Evolutionary conservation across 2,888 invertebrate genomes (phyloP).

Genomic region (Mechanitis mazaeus): DNA sequence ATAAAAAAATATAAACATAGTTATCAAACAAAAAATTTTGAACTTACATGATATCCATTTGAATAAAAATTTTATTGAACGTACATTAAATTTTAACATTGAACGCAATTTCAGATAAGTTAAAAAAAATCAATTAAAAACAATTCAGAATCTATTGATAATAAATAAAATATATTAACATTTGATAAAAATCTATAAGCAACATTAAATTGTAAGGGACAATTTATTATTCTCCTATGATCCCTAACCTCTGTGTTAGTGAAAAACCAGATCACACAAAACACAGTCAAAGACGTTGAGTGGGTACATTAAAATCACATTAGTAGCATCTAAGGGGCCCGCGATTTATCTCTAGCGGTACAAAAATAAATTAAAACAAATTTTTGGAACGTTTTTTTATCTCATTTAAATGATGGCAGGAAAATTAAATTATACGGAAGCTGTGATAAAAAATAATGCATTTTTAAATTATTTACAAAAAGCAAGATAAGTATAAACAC

Average conservation of each 20-base stretch:
- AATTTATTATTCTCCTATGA: not conserved
- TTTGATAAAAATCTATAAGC: not conserved
- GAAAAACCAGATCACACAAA: conserved; percentile 55
- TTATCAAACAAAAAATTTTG: no score
- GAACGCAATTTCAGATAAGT: no score
- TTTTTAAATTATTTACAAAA: conserved; percentile 3
- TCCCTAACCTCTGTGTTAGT: conserved; percentile 9
- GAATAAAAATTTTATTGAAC: no score
- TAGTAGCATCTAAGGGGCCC: conserved; percentile 64
- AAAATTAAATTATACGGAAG: conserved; percentile 69
- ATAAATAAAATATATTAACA: not conserved
- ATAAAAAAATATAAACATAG: no score
- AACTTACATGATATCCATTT: no score
- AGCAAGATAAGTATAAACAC: no score
- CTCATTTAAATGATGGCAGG: conserved; percentile 51
- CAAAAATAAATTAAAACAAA: conserved; percentile 67
- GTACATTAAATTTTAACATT: no score
- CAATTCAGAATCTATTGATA: no score
- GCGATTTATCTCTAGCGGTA: conserved; percentile 60
- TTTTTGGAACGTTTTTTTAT: conserved; percentile 39
- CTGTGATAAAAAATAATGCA: conserved; percentile 45
- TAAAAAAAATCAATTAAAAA: no score
- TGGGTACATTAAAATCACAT: conserved; percentile 74
- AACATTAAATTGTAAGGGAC: not conserved
- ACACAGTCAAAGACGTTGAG: conserved; percentile 65